These are phyloP conservation scores for Leptonema lineaticorne DNA, from an alignment of 1,140 invertebrate genomes.

Conservation along the genomic window DNA sequence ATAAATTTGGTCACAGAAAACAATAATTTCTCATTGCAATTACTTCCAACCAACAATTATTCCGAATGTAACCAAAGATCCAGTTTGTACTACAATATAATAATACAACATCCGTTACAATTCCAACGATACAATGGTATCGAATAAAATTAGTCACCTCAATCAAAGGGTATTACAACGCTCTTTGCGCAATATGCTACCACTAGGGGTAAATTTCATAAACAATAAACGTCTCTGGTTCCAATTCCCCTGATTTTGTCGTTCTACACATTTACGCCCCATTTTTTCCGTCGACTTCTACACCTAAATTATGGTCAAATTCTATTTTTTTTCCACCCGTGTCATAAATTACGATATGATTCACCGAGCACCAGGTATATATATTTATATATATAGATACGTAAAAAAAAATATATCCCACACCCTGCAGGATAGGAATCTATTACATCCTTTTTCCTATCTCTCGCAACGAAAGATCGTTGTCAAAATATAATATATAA, in stretches of 20 bases:
- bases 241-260: neutral
- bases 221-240: neutral
- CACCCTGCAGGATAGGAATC: neutral
- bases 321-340: slow-evolving; percentile 32
- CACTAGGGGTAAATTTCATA: neutral
- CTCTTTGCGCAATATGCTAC: neutral
- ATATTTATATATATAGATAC: neutral
- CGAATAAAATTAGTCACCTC: neutral
- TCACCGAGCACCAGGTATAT: slow-evolving; percentile 17
- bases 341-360: slow-evolving; percentile 37
- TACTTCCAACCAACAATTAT: too few species aligned
- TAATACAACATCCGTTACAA: too few species aligned
- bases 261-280: neutral
- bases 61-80: too few species aligned
- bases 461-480: neutral
- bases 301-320: slow-evolving; percentile 32
- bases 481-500: neutral
- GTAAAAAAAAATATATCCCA: neutral
- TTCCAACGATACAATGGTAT: too few species aligned
- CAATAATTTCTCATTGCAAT: too few species aligned
- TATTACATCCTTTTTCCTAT: neutral
- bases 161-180: neutral
- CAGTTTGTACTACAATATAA: too few species aligned
- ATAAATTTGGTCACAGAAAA: too few species aligned
- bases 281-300: neutral